These are phyloP conservation scores for Drosophila nr. perissopoda DNA, from an alignment of 2,888 invertebrate species.

Conservation along the genomic window DNA sequence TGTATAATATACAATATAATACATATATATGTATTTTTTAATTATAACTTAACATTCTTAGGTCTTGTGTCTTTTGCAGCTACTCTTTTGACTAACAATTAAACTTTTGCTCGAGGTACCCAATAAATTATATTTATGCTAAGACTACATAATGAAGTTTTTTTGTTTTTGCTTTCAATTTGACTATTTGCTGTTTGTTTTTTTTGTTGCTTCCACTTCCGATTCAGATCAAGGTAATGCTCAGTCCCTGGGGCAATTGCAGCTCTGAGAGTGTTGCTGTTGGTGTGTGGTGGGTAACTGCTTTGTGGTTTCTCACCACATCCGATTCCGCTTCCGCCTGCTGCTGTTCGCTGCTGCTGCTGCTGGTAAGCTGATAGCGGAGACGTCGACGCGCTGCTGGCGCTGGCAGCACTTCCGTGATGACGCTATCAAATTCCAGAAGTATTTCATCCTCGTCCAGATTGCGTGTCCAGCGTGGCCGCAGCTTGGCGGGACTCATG, in stretches of 20 bases:
- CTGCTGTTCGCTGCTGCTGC: constrained; percentile 3
- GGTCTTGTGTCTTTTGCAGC: constrained; percentile 59
- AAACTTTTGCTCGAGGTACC: constrained; percentile 64
- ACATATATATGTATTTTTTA: constrained; percentile 45
- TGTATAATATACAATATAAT: constrained; percentile 51
- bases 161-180: constrained; percentile 53
- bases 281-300: constrained; percentile 56
- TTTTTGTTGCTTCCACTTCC: background rate
- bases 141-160: constrained; percentile 55
- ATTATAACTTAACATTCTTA: constrained; percentile 74
- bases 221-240: constrained; percentile 69
- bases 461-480: constrained; percentile 77
- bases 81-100: constrained; percentile 73
- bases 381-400: constrained; percentile 53
- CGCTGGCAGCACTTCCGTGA: constrained; percentile 83
- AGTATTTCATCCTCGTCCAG: constrained; percentile 83
- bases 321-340: constrained; percentile 32
- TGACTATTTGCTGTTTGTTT: constrained; percentile 50
- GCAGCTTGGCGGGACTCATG: constrained; percentile 82
- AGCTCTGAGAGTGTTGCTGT: constrained; percentile 33
- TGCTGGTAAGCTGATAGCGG: constrained; percentile 58
- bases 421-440: constrained; percentile 83
- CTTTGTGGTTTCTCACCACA: constrained; percentile 24
- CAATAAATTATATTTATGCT: constrained; percentile 54
- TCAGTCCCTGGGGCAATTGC: constrained; percentile 76